A percentile compares a stretch with the other conserved stretches of the same genome.
These are phyloP conservation scores for Mythimna loreyi DNA, from an alignment of 2,888 invertebrate species.

Conservation along the genomic window DNA sequence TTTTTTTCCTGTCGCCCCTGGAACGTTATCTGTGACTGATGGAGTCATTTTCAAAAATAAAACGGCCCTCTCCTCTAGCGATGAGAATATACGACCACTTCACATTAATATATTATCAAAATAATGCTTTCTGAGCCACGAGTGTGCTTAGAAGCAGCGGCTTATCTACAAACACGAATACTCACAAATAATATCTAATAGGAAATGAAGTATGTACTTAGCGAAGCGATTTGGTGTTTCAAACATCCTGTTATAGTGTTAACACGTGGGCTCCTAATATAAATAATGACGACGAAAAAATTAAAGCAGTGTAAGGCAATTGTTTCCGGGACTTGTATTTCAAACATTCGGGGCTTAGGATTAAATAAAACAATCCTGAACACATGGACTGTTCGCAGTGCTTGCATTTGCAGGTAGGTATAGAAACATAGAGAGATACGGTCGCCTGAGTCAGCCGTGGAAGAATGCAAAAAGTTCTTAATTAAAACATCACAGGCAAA, in stretches of 20 bases:
- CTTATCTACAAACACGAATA: slow-evolving; percentile 83
- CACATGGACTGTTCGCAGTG: slow-evolving; percentile 19
- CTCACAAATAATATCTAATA: slow-evolving; percentile 86
- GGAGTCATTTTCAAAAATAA: slow-evolving; percentile 90
- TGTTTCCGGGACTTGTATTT: slow-evolving; percentile 75
- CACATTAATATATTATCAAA: slow-evolving; percentile 87
- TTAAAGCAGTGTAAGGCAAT: slow-evolving; percentile 76
- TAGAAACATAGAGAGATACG: slow-evolving; percentile 18
- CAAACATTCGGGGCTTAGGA: slow-evolving; percentile 54
- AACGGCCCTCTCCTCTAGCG: slow-evolving; percentile 80
- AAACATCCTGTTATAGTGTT: slow-evolving; percentile 88
- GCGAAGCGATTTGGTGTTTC: slow-evolving; percentile 80
- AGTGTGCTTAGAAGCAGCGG: slow-evolving; percentile 68
- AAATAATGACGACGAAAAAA: slow-evolving; percentile 85
- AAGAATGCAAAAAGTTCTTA: slow-evolving; percentile 73
- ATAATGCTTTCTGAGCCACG: slow-evolving; percentile 79
- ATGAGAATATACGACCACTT: slow-evolving; percentile 84
- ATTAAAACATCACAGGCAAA: slow-evolving; percentile 84
- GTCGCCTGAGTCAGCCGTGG: slow-evolving; percentile 48
- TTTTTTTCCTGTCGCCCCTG: slow-evolving; percentile 78
- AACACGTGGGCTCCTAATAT: slow-evolving; percentile 84
- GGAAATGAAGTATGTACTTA: slow-evolving; percentile 86
- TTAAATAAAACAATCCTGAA: slow-evolving; percentile 49
- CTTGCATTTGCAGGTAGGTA: slow-evolving; percentile 23
- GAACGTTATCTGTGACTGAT: slow-evolving; percentile 88